Evolutionary conservation across 2,888 invertebrate genomes (phyloP), one percentile per base, ranked within the genome.

Genomic region (Phortica magna): DNA sequence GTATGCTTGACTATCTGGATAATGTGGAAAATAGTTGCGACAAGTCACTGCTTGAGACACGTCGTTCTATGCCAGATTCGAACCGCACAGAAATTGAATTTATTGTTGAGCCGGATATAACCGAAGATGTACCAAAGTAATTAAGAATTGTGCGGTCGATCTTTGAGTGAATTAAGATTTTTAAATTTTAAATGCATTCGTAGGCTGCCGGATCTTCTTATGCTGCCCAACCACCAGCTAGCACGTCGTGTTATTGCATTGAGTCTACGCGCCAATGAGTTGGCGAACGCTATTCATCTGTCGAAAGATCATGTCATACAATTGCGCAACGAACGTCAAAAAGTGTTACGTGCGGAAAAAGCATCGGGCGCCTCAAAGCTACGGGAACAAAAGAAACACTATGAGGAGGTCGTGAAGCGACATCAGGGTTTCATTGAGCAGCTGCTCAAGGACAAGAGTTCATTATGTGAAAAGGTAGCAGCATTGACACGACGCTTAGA

Each of bases 351-450:
- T 59, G 77, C 91, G 74, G 91, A 92, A 88, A 91, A 92, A 77
- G 83, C 90, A 5, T 92, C 92, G 76, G 89, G 90, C 22, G 90
- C 92, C 3, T 93, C 93, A 74, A 91, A 91, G 78, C 83, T 94
- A 75, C 93, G 93, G 22, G 92, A 93, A 43, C 94, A 95, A 83
- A 95, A 95, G 88, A 93, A 94, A 39, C 96, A 96, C 83, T 96
- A 95, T 84, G 96, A 96, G 84, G 93, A 91, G 2, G 93, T 95
- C 0, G 94, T 97, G 31, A 94, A 95, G 81, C 93, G 97, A 14
- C 97, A 97, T 89, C 97, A 97, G 89, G 95, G 94, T 78, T 96
- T 97, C 82, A 96, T 97, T 70, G 96, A 97, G 88, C 96, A 95
- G 93, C 89, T 97, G 68, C 95, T 97, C 79, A 94, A 94, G 76